These are phyloP conservation scores for Mirza zaza DNA, from an alignment of 2,113 vertebrate species.

Conservation along the genomic window DNA sequence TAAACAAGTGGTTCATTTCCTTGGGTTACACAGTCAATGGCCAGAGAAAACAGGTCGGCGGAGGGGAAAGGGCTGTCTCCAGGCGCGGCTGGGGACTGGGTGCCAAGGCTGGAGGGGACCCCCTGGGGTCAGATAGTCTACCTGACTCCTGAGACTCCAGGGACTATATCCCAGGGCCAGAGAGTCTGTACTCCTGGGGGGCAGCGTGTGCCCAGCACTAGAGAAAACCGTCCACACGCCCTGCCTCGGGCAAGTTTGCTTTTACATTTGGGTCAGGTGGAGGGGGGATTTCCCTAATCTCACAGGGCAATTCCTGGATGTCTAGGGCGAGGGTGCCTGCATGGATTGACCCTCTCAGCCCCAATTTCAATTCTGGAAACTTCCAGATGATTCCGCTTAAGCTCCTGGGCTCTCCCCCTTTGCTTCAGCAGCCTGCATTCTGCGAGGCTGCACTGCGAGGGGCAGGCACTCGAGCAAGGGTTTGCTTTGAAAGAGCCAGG, in stretches of 20 bases:
- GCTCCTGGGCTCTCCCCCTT: background rate
- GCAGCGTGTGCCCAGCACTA: rapidly evolving
- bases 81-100: rapidly evolving
- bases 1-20: background rate
- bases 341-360: background rate
- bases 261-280: background rate
- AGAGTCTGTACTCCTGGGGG: background rate
- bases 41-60: background rate
- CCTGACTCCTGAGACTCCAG: background rate
- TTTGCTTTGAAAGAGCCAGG: background rate
- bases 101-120: background rate
- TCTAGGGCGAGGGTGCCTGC: background rate
- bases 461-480: background rate
- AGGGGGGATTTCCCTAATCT: background rate
- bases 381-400: background rate
- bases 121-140: background rate
- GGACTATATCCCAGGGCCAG: background rate
- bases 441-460: background rate
- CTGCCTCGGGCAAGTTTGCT: background rate
- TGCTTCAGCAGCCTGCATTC: background rate
- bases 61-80: background rate
- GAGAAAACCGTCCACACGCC: background rate
- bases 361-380: background rate
- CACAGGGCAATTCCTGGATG: background rate
- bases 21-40: background rate